These are phyloP conservation scores for Rotaria socialis DNA, from an alignment of 2,888 invertebrate genomes.

Conservation along the genomic window DNA sequence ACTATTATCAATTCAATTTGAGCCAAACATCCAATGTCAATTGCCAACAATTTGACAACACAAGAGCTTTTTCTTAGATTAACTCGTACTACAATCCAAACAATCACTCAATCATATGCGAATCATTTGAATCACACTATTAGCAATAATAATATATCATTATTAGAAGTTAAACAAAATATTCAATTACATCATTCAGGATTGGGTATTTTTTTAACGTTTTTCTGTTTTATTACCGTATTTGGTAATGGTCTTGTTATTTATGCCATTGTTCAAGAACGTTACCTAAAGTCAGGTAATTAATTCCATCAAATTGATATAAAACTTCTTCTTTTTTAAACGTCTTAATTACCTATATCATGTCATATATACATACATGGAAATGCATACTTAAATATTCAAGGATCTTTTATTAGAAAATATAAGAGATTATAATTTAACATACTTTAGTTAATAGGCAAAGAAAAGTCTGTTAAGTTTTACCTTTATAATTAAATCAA, in stretches of 20 bases:
- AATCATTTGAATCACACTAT: not conserved
- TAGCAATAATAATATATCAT: not conserved
- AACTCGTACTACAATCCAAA: not conserved
- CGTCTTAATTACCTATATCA: too few species aligned
- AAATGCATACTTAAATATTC: too few species aligned
- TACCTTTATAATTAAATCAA: not conserved
- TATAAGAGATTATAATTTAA: too few species aligned
- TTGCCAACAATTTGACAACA: not conserved
- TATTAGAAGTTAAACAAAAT: not conserved
- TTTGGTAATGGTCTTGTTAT: constrained; percentile 37
- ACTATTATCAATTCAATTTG: not conserved
- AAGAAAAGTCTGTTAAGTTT: not conserved
- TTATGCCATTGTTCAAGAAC: constrained; percentile 30
- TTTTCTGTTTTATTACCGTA: constrained; percentile 32
- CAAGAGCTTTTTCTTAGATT: not conserved
- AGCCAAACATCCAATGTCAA: not conserved
- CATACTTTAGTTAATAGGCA: not conserved
- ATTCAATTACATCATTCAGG: not conserved
- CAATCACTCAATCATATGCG: not conserved
- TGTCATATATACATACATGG: too few species aligned
- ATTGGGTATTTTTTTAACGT: not conserved
- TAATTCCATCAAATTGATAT: not conserved
- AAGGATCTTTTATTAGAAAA: too few species aligned
- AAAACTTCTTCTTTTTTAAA: too few species aligned
- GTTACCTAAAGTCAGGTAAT: constrained; percentile 20